These are phyloP conservation scores for Diprion similis DNA, from an alignment of 1,140 invertebrate genomes.

Conservation along the genomic window DNA sequence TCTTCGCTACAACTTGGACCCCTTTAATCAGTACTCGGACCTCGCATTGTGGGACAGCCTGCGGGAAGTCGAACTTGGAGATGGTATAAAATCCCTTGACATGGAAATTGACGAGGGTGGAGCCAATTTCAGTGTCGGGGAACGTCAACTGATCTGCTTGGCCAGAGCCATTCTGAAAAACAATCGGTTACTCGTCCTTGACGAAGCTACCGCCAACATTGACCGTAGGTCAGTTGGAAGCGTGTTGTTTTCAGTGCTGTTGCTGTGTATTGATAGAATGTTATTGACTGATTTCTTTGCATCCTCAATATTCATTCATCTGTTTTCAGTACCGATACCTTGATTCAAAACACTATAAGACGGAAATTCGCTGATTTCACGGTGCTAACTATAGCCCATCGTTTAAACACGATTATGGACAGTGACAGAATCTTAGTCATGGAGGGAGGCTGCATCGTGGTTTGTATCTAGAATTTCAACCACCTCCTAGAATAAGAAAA, in stretches of 20 bases:
- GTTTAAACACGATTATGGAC: conserved; percentile 75
- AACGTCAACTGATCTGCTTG: conserved; percentile 85
- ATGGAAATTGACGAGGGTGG: conserved; percentile 75
- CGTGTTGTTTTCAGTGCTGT: conserved; percentile 37
- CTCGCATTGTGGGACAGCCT: conserved; percentile 62
- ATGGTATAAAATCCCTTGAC: conserved; percentile 64
- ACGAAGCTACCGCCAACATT: conserved; percentile 79
- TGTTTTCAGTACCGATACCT: conserved; percentile 62
- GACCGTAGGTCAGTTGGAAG: conserved; percentile 70
- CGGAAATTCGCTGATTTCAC: conserved; percentile 67
- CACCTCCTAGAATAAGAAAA: too few relatives aligned
- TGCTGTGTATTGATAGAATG: conserved; percentile 35
- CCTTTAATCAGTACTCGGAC: conserved; percentile 75
- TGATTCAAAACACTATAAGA: conserved; percentile 64
- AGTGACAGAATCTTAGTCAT: conserved; percentile 66
- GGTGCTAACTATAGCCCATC: conserved; percentile 74
- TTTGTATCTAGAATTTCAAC: conserved; percentile 27
- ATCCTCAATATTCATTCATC: background rate
- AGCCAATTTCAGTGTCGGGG: conserved; percentile 83
- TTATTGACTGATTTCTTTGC: background rate
- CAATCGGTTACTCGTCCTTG: conserved; percentile 75
- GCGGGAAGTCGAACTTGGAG: conserved; percentile 65
- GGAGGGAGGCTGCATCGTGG: conserved; percentile 58
- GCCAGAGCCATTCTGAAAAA: conserved; percentile 80
- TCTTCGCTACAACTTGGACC: conserved; percentile 86